phyloP scores from a whole-genome alignment of 2,113 vertebrate species.

The Periophthalmodon schlosseri region DNA sequence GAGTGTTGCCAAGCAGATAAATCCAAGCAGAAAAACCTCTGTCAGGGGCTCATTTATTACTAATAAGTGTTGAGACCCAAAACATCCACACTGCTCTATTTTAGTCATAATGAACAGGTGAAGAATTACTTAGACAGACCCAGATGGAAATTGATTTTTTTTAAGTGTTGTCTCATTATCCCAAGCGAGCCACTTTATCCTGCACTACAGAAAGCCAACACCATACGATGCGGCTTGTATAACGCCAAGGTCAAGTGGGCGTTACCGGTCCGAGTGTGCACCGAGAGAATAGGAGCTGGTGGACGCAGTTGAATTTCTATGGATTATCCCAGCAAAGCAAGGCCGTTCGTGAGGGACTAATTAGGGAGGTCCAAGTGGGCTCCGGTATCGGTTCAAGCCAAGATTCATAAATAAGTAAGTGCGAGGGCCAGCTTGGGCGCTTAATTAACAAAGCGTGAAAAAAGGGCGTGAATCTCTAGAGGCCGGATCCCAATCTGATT shows the following conservation, averaged over 20 bases:
- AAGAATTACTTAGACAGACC: conserved; percentile 63
- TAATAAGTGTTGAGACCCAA: conserved; percentile 42
- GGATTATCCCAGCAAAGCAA: conserved; percentile 64
- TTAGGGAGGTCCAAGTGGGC: conserved; percentile 69
- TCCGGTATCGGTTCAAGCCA: conserved; percentile 64
- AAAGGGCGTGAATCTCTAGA: conserved; percentile 67
- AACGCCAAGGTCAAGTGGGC: conserved; percentile 64
- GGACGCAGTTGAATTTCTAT: conserved; percentile 53
- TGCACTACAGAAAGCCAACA: conserved; percentile 58
- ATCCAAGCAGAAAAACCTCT: conserved; percentile 26
- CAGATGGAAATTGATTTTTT: conserved; percentile 70
- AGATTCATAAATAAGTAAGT: conserved; percentile 81
- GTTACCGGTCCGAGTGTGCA: conserved; percentile 40
- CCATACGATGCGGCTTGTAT: conserved; percentile 46
- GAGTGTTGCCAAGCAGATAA: conserved; percentile 46
- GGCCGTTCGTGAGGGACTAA: conserved; percentile 73
- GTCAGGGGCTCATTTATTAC: conserved; percentile 33
- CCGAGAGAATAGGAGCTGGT: conserved; percentile 25
- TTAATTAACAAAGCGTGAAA: conserved; percentile 78
- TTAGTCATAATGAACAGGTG: conserved; percentile 63
- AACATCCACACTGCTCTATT: conserved; percentile 43
- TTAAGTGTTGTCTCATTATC: conserved; percentile 71
- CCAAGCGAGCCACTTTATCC: conserved; percentile 61
- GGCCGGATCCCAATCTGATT: conserved; percentile 61
- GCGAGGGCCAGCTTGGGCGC: conserved; percentile 66